Evolutionary conservation across 2,888 invertebrate genomes (phyloP).

Genomic region (Drosophila phalerata): DNA sequence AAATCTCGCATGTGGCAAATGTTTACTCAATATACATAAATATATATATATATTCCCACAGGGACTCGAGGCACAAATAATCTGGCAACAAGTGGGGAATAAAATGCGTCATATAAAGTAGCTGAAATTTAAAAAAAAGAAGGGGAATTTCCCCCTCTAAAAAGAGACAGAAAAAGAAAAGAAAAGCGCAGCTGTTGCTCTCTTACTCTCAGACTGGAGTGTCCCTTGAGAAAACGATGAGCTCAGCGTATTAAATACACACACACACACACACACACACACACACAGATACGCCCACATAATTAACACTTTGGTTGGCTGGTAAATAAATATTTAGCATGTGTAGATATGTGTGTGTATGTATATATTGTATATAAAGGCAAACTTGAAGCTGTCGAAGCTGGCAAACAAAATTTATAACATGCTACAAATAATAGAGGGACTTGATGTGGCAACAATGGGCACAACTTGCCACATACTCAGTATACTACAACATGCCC

Average conservation of each 20-base stretch:
- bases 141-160: not conserved
- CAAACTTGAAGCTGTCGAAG: slow-evolving; percentile 36
- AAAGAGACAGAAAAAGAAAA: slow-evolving; percentile 8
- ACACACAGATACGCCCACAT: slow-evolving; percentile 53
- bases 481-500: slow-evolving; percentile 31
- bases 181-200: slow-evolving; percentile 51
- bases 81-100: slow-evolving; percentile 19
- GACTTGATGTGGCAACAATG: slow-evolving; percentile 51
- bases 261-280: slow-evolving; percentile 11
- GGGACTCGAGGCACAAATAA: not conserved
- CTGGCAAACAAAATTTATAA: slow-evolving; percentile 64
- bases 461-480: slow-evolving; percentile 32
- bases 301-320: slow-evolving; percentile 75
- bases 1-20: slow-evolving; percentile 34
- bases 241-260: slow-evolving; percentile 63
- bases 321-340: slow-evolving; percentile 73
- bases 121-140: slow-evolving; percentile 9
- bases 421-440: slow-evolving; percentile 70
- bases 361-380: slow-evolving; percentile 19
- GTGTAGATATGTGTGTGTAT: slow-evolving; percentile 41
- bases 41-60: not conserved
- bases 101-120: slow-evolving; percentile 19
- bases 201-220: slow-evolving; percentile 7
- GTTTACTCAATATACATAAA: slow-evolving; percentile 9
- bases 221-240: slow-evolving; percentile 63